A percentile compares a stretch with the other conserved stretches of the same genome.
Conservation (phyloP, 2,113 vertebrate species). For the Onychorhynchus coronatus region DNA sequence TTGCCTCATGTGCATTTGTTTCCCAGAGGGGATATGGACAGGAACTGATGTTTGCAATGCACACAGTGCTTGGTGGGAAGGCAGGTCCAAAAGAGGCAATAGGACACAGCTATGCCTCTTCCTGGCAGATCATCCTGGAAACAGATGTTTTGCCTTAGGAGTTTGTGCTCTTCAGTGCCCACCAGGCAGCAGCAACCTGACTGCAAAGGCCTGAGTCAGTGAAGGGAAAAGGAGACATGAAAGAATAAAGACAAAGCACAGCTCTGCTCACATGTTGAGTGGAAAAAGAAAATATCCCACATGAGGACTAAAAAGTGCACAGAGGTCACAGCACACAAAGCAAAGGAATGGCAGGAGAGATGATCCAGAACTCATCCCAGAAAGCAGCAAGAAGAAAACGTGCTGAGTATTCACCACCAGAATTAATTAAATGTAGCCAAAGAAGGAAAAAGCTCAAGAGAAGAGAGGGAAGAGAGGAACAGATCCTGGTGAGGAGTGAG, state of each 20-base stretch:
- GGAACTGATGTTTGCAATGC: background rate
- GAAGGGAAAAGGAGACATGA: background rate
- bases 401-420: background rate
- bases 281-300: background rate
- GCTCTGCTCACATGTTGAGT: background rate
- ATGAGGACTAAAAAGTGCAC: background rate
- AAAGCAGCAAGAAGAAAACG: background rate
- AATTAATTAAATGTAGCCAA: background rate
- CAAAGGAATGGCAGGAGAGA: background rate
- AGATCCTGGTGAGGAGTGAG: background rate
- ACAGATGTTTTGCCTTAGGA: slow-evolving; percentile 36
- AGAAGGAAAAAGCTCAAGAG: background rate
- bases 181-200: slow-evolving; percentile 6
- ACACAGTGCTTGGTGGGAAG: background rate
- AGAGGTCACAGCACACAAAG: background rate
- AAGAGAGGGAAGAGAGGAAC: background rate
- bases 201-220: background rate
- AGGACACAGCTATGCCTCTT: background rate
- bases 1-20: background rate
- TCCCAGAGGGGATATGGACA: background rate
- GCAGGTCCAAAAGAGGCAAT: background rate
- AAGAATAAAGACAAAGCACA: background rate
- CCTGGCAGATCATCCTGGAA: background rate
- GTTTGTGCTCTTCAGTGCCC: background rate
- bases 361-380: background rate